phyloP scores from a whole-genome alignment of 2,113 vertebrate genomes.

The Tachysurus vachellii region DNA sequence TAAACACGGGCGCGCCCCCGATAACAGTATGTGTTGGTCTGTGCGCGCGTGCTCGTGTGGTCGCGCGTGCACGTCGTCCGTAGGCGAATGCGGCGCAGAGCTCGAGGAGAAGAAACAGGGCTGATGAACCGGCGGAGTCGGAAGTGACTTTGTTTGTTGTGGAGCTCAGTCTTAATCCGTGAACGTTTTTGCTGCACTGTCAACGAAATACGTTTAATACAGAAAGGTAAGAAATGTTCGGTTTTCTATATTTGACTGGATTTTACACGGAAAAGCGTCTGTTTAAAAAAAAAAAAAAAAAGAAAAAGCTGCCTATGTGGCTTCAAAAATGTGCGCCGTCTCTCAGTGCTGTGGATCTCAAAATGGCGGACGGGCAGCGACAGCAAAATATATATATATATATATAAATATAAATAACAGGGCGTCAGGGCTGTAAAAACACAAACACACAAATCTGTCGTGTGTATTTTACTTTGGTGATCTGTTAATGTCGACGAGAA shows the following conservation, averaged over 20 bases:
- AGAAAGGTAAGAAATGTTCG: conserved; percentile 58
- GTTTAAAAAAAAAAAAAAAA: neutral
- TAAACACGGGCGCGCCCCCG: conserved; percentile 42
- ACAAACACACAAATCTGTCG: neutral
- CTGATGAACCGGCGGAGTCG: conserved; percentile 65
- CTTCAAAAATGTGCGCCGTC: conserved; percentile 67
- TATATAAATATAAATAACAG: conserved; percentile 13
- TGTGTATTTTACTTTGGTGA: neutral
- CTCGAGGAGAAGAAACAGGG: conserved; percentile 69
- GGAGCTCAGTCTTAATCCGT: neutral
- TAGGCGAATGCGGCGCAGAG: conserved; percentile 63
- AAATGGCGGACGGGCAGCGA: conserved; percentile 78
- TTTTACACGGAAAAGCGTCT: neutral
- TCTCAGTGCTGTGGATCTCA: conserved; percentile 62
- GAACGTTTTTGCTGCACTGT: neutral
- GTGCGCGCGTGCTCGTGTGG: conserved; percentile 55
- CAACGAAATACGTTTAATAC: conserved; percentile 43
- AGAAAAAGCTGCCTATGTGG: conserved; percentile 58
- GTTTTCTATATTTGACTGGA: neutral
- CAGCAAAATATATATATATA: conserved; percentile 40
- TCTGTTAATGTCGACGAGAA: neutral
- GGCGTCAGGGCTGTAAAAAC: conserved; percentile 25
- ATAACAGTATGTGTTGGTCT: neutral
- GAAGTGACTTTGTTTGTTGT: conserved; percentile 53
- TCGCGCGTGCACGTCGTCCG: conserved; percentile 50